Evolutionary conservation across 2,113 vertebrate genomes (phyloP).

Genomic region (Cololabis saira): DNA sequence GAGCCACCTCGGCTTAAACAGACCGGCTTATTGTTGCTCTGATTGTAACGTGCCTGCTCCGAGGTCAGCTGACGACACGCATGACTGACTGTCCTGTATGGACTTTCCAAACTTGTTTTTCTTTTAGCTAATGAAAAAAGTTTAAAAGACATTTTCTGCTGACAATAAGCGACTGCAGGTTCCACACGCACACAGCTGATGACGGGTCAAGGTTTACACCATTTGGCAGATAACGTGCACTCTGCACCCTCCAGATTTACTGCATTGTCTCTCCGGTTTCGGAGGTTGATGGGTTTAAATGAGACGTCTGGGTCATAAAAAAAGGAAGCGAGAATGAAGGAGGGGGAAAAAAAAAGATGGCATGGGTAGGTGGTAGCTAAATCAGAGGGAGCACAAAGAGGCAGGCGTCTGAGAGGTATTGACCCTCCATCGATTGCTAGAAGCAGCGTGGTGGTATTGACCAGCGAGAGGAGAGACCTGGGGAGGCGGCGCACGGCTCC

Average conservation of each 20-base stretch:
- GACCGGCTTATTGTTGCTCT: constrained; percentile 50
- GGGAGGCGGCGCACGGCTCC: constrained; percentile 78
- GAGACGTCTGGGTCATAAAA: constrained; percentile 74
- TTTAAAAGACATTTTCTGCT: constrained; percentile 12
- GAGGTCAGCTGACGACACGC: constrained; percentile 65
- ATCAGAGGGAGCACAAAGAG: constrained; percentile 85
- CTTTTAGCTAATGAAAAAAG: neutral
- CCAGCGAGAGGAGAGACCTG: constrained; percentile 81
- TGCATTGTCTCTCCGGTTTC: constrained; percentile 74
- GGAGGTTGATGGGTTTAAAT: constrained; percentile 77
- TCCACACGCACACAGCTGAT: constrained; percentile 40
- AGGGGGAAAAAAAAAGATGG: constrained; percentile 54
- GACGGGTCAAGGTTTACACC: constrained; percentile 54
- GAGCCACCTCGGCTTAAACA: constrained; percentile 15
- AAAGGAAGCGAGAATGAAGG: constrained; percentile 52
- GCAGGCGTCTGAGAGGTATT: constrained; percentile 87
- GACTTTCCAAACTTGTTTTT: constrained; percentile 1
- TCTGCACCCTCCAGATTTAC: constrained; percentile 73
- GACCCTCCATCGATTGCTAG: constrained; percentile 83
- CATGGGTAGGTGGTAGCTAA: constrained; percentile 81
- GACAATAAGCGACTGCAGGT: constrained; percentile 25
- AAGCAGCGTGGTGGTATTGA: constrained; percentile 84
- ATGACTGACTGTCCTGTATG: constrained; percentile 56
- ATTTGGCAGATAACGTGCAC: constrained; percentile 59
- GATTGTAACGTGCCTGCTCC: constrained; percentile 50